Base-by-base conservation (phyloP, 2,888 invertebrate species). In the Biston stratarius region DNA sequence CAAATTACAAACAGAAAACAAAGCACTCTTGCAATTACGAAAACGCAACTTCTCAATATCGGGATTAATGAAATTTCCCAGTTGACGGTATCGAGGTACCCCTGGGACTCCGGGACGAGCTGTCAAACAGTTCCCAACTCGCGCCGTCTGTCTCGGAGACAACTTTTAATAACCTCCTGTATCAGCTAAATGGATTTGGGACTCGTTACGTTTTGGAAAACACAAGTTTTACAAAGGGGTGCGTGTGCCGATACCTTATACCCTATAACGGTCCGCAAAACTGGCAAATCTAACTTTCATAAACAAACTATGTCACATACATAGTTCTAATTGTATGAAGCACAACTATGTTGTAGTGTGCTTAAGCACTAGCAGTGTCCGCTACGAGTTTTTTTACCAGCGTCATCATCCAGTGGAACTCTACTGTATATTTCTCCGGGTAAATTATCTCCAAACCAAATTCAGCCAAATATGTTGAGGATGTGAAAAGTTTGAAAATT, bases 131-230 rank as follows among this genome's bases (percentile, higher is more conserved):
- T 77, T 87, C 78, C 79, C 71, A 87, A 88, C 87, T 87, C 81
- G 81, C 86, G 78, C 86, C 87, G 87, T 84, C 87, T 87, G 88
- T 83, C 83, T 82, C 58, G 78, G 83, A 82, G 88, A 90, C 91
- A 92, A 92, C 85, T 92, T 93, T 92, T 92, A 92, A 92, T 91
- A 91, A 91, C 91, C 89, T 86, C 79, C 87, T 86, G 89, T 89
- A 89, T 88, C 87, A 85, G 83, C 85, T 84, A 92, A 91, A 92
- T 92, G 90, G 91, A 90, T 90, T 89, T 83, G 82, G 87, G 87
- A 83, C 78, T 85, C 83, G 81, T 81, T 83, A 84, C 77, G 73
- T 82, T 85, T 79, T 79, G 73, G 70, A 70, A 73, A 75, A 70
- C 75, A 75, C 75, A 77, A 75, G 64, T 75, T 72, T 63, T 55